Conservation (phyloP, 2,888 invertebrate genomes). For the Coleophora deauratella region DNA sequence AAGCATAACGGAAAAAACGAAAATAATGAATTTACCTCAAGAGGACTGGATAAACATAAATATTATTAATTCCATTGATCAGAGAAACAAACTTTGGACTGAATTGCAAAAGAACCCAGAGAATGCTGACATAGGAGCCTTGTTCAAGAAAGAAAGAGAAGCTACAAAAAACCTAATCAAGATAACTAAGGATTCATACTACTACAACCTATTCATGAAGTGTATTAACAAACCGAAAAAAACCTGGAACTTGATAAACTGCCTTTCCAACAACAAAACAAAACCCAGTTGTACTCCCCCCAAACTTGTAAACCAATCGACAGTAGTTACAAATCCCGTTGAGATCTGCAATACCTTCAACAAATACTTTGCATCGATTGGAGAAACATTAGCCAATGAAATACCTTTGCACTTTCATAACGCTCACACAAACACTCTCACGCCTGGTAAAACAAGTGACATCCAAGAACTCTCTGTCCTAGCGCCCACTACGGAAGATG, state of each 20-base stretch:
- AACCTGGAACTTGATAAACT: conserved; percentile 2
- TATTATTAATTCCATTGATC: conserved; percentile 5
- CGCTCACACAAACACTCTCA: background rate
- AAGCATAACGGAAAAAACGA: too few relatives aligned
- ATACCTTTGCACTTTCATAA: too few relatives aligned
- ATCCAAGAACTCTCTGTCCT: background rate
- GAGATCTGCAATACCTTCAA: conserved; percentile 18
- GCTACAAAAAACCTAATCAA: background rate
- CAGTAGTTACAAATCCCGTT: conserved; percentile 8
- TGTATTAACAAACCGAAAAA: conserved; percentile 3
- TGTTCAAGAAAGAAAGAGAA: background rate
- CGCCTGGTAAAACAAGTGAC: background rate
- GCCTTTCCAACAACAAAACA: too few relatives aligned
- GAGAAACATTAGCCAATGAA: conserved; percentile 8
- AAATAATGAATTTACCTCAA: conserved; percentile 8
- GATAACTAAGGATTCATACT: too few relatives aligned
- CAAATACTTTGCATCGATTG: conserved; percentile 11
- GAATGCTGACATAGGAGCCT: background rate
- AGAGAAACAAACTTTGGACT: conserved; percentile 5
- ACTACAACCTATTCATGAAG: background rate
- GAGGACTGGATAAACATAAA: conserved; percentile 10
- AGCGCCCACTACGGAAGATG: background rate
- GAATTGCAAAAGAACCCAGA: conserved; percentile 1
- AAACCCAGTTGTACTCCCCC: conserved; percentile 7
- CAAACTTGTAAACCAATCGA: conserved; percentile 6